Base-by-base conservation (phyloP, 2,888 invertebrate species). In the Nesidiocoris tenuis region DNA sequence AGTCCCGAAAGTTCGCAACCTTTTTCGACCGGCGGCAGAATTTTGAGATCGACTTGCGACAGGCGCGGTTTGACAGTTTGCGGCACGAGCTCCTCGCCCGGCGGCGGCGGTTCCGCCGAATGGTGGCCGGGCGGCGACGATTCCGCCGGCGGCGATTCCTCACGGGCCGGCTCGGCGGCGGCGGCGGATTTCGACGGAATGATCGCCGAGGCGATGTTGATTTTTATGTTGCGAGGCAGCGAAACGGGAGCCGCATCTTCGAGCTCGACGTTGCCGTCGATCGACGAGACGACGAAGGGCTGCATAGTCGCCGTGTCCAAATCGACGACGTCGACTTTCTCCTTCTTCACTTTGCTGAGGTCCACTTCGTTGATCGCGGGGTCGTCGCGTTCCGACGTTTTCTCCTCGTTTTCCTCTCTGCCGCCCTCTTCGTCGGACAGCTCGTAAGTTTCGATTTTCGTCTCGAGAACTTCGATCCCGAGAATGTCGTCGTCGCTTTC, bases 1-100 rank as follows among this genome's bases (percentile, higher is more conserved):
- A 95, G 86, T 25, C 93, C 95, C 0, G 95, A 94, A 19, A 93
- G 86, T 83, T 95, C 95, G 78, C 86, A 87, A 25, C 94, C 95
- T 82, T 88, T 90, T 76, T 87, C 86, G 61, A 91, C 87, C 0
- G 90, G 90, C 1, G 93, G 91, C 80, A 90, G 87, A 81, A 90
- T 88, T 79, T 89, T 89, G 67, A 95, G 85, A 79, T 88, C 87
- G 59, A 89, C 86, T 70, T 89, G 90, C 79, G 86, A 85, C 57
- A 94, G 83, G 7, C 86, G 84, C 0, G 91, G 90, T 83, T 94
- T 94, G 61, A 89, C 17, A 39, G 77, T 76, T 23, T 79, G 75
- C n/a, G 79, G 79, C 54, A 78, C 76, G n/a, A 80, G 78, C 65
- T 81, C 81, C 79, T 88, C 88, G 0, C 88, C 89, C 0, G 89